Evolutionary conservation across 2,797 vertebrate genomes (phyloP), one percentile per base, ranked within the genome.

Genomic region (Sciurus vulgaris): DNA sequence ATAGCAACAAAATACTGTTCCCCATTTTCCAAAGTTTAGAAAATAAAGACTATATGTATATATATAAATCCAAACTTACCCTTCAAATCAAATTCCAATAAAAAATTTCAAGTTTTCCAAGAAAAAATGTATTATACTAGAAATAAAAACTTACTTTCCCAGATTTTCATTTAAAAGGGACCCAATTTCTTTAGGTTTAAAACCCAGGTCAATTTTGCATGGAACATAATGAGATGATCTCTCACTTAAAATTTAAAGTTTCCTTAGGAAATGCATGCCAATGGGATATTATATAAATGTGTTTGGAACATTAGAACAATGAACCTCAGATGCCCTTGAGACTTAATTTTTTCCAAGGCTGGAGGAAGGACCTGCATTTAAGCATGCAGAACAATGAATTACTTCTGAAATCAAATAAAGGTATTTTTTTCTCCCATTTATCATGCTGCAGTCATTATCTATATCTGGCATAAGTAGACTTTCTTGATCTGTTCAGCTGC

Each of bases 391-490:
- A 95, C 70, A 94, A 89, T 94, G 49, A 96, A 92, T 89, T 89
- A 94, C 74, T 96, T 89, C 67, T 77, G 81, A 93, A 95, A 89
- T 86, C 87, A 93, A 72, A 95, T 77, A 89, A 94, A 97, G 82
- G 47, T 74, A 38, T 85, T 81, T 91, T 59, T 91, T 63, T n/a
- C 90, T 91, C 63, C 49, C 86, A 93, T 73, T 82, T 79, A 95
- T 76, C 90, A 93, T 85, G 22, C 83, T 76, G 44, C 8, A 86
- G 38, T 92, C 87, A 97, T 95, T 82, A 81, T 78, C 88, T 61
- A 33, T 51, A 95, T 63, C 72, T 56, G 84, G 47, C 74, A 61
- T 69, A 94, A 33, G 82, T 2, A 90, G 78, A 93, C 76, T 89
- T 91, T 94, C 61, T 33, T 59, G 61, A 84, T 78, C 44, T 89